Percentiles rank a stretch among this genome's conserved stretches.
These are phyloP conservation scores for Taurulus bubalis DNA, from an alignment of 2,113 vertebrate genomes.

Conservation along the genomic window DNA sequence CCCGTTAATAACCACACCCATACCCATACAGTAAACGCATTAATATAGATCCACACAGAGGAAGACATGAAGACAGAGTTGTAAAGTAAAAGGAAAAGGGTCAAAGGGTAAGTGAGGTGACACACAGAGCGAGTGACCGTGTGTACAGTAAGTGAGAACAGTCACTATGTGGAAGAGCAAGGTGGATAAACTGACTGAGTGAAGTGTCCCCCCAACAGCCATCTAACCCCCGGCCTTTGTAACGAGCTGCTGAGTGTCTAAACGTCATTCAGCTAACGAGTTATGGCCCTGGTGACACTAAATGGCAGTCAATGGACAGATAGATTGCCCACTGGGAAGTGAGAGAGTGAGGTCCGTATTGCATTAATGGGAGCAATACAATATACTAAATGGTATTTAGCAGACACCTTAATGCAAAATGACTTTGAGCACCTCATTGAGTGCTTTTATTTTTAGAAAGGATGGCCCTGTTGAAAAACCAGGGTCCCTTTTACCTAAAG, in stretches of 20 bases:
- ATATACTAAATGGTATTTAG: slow-evolving; percentile 81
- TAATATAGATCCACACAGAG: neutral
- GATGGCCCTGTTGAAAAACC: slow-evolving; percentile 30
- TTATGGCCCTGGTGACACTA: slow-evolving; percentile 74
- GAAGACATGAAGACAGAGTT: neutral
- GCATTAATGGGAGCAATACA: slow-evolving; percentile 76
- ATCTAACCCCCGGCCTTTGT: slow-evolving; percentile 66
- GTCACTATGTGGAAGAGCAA: slow-evolving; percentile 21
- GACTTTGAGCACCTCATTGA: slow-evolving; percentile 70
- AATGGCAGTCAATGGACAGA: slow-evolving; percentile 80
- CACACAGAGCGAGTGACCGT: neutral
- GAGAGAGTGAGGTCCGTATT: slow-evolving; percentile 65
- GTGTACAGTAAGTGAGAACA: neutral
- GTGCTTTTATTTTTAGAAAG: slow-evolving; percentile 81
- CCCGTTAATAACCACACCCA: neutral
- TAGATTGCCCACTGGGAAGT: slow-evolving; percentile 73
- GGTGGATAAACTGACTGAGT: slow-evolving; percentile 38
- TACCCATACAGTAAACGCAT: neutral
- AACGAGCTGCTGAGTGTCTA: slow-evolving; percentile 74
- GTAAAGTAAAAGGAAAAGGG: neutral
- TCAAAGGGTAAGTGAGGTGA: slow-evolving; percentile 19
- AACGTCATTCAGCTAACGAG: slow-evolving; percentile 73
- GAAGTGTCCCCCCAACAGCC: slow-evolving; percentile 64
- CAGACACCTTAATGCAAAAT: slow-evolving; percentile 77
- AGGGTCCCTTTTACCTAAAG: slow-evolving; percentile 14